phyloP scores from a whole-genome alignment of 2,888 invertebrate species.

The Crossocerus cetratus region DNA sequence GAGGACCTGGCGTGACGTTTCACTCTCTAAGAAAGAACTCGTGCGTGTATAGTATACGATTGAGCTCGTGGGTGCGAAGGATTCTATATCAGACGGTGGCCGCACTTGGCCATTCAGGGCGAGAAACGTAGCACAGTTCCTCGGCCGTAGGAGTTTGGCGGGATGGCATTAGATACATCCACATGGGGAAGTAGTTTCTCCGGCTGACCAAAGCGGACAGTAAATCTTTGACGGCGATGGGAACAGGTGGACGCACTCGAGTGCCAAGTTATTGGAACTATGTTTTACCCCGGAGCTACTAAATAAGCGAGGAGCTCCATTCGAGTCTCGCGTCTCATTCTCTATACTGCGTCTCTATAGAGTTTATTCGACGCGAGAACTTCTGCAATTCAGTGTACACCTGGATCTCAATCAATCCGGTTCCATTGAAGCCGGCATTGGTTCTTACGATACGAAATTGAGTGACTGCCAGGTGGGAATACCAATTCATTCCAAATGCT shows the following conservation, averaged over 20 bases:
- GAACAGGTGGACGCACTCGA: slow-evolving; percentile 54
- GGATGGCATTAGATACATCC: slow-evolving; percentile 40
- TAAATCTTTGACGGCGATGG: slow-evolving; percentile 51
- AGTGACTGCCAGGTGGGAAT: no score
- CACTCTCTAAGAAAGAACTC: neutral
- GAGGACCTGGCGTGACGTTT: neutral
- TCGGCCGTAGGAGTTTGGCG: slow-evolving; percentile 28
- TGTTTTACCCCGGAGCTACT: slow-evolving; percentile 55
- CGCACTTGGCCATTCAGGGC: slow-evolving; percentile 17
- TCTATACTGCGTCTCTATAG: slow-evolving; percentile 16
- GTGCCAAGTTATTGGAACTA: slow-evolving; percentile 51
- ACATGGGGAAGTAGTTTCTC: slow-evolving; percentile 50
- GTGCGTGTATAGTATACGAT: neutral
- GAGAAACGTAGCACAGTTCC: neutral
- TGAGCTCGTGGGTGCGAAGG: neutral
- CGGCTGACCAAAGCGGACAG: slow-evolving; percentile 45
- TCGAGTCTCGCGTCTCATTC: slow-evolving; percentile 8
- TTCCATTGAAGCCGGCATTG: no score
- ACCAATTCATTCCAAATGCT: no score
- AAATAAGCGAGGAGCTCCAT: slow-evolving; percentile 62
- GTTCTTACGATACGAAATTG: no score
- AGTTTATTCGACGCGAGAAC: slow-evolving; percentile 15
- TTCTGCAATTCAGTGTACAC: neutral
- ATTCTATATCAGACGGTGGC: neutral
- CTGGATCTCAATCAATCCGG: no score